Base-by-base conservation (phyloP, 2,113 vertebrate species). In the Herpetotheres cachinnans region DNA sequence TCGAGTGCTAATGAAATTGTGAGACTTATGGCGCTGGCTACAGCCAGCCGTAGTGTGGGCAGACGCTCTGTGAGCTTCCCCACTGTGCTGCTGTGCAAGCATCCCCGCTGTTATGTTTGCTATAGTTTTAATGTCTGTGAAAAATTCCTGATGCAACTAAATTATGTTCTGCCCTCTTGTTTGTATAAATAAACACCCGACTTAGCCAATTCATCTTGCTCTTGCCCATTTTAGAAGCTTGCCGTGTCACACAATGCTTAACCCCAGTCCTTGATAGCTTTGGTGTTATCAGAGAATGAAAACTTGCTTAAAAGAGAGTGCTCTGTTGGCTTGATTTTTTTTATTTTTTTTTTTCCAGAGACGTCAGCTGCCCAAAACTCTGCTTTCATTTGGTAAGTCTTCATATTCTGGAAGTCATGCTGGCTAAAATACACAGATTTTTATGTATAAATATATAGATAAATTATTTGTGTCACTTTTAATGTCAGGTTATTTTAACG, bases 111-210 rank as follows among this genome's bases (percentile, higher is more conserved):
- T 97, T 98, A 95, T 98, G 98, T 98, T 98, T 98, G 98, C 98
- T 97, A 97, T 98, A 98, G 98, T 98, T 98, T 98, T 98, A 98
- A 98, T 97, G 98, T 97, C 98, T 98, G 98, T 95, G 98, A 98
- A 98, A 98, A 98, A 98, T 97, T 98, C 97, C 97, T 90, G 97
- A 98, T 98, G 98, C 98, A 98, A 98, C 97, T 85, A 93, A 98
- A 98, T 98, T 98, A 98, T 97, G 96, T 96, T 98, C 95, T 98
- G 97, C 96, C 97, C 97, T 98, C 97, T 98, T 98, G 97, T 98
- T 98, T 98, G 97, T 97, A 97, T 97, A 98, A 97, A 97, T 96
- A 95, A 95, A 96, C 94, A 90, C 94, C 95, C 91, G 59, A 88
- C 97, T 97, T 96, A 91, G 96, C 97, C 95, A 97, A 97, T 97